Percentiles rank a stretch among this genome's conserved stretches.
phyloP scores from a whole-genome alignment of 2,888 invertebrate species.

The Eristalis arbustorum region DNA sequence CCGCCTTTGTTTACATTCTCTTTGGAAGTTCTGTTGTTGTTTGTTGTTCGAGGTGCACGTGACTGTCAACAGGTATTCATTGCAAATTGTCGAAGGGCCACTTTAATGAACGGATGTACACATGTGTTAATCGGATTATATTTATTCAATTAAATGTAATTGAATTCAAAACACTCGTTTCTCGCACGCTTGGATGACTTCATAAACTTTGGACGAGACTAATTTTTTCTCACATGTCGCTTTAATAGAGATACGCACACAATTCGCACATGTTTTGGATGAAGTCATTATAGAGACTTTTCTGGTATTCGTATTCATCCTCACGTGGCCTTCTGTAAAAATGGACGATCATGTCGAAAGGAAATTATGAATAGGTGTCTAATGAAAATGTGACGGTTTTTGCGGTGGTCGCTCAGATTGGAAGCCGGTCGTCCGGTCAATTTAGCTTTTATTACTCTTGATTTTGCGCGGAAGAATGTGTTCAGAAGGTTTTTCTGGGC shows the following conservation, averaged over 20 bases:
- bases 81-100: not conserved
- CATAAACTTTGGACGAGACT: not conserved
- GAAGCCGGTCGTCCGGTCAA: not conserved
- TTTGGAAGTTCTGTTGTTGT: not conserved
- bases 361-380: not conserved
- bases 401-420: not conserved
- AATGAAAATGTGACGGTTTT: not conserved
- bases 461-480: not conserved
- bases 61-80: not conserved
- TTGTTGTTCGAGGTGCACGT: not conserved
- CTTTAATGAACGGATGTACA: not conserved
- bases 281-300: not conserved
- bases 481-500: not conserved
- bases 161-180: not conserved
- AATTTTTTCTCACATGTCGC: not conserved
- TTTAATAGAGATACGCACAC: not conserved
- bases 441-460: not conserved
- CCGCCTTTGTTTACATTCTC: not conserved
- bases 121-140: not conserved
- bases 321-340: not conserved
- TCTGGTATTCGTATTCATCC: not conserved
- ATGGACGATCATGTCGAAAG: not conserved
- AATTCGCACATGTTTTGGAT: not conserved
- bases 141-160: not conserved
- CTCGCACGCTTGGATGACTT: not conserved